Conservation (phyloP, 2,888 invertebrate genomes). For the Dryobota labecula region DNA sequence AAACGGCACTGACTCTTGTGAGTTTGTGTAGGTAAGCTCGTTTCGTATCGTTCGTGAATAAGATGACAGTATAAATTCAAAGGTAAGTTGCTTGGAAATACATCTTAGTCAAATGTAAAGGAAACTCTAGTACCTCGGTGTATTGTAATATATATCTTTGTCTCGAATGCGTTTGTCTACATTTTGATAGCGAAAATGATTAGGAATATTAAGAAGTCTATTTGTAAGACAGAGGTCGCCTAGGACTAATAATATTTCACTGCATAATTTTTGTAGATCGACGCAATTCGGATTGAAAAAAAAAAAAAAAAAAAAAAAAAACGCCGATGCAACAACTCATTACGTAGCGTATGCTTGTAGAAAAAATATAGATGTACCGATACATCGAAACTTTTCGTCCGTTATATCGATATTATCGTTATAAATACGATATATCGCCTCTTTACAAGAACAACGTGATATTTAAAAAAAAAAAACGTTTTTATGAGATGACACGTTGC, state of each 20-base stretch:
- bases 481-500: no score
- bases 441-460: no score
- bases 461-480: no score
- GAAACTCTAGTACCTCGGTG: constrained; percentile 9
- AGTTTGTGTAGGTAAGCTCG: constrained; percentile 25
- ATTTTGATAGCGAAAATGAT: background rate
- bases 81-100: constrained; percentile 35
- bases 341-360: no score
- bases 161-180: constrained; percentile 11
- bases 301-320: background rate
- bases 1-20: constrained; percentile 28
- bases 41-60: constrained; percentile 37
- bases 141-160: constrained; percentile 16
- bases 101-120: constrained; percentile 38
- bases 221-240: background rate
- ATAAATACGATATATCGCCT: no score
- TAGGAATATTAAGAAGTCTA: background rate
- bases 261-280: no score
- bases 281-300: background rate
- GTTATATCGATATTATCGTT: no score
- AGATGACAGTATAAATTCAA: constrained; percentile 36
- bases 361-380: no score
- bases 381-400: no score
- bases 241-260: background rate
- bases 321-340: background rate